Evolutionary conservation across 92 coral and sea anemone species (phyloP).

Genomic region (Muricea muricata): DNA sequence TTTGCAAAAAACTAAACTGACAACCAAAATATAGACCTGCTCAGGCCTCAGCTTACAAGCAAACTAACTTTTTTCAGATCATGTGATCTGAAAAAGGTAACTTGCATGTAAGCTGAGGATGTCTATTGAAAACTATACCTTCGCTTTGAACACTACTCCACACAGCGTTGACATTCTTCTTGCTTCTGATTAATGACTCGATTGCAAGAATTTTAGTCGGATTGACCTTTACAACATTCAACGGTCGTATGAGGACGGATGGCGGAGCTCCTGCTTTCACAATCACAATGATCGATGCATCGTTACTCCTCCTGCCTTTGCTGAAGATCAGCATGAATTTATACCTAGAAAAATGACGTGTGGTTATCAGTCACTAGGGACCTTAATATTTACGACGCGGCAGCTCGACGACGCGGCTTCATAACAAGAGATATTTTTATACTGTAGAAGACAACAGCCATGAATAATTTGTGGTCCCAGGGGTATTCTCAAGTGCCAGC

Average conservation of each 20-base stretch:
- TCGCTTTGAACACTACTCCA: slow-evolving; percentile 63
- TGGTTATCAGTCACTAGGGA: neutral
- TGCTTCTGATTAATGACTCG: slow-evolving; percentile 38
- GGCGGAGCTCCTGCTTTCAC: slow-evolving; percentile 78
- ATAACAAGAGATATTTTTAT: no score
- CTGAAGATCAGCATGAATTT: slow-evolving; percentile 61
- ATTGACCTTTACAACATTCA: slow-evolving; percentile 48
- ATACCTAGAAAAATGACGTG: slow-evolving; percentile 47
- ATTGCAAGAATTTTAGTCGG: slow-evolving; percentile 52
- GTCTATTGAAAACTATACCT: neutral
- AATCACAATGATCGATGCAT: slow-evolving; percentile 14
- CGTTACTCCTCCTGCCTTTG: slow-evolving; percentile 64
- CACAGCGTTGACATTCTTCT: slow-evolving; percentile 31
- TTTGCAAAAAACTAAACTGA: no score
- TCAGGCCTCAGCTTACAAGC: no score
- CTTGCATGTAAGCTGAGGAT: no score
- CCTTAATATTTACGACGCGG: no score
- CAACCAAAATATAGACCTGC: neutral
- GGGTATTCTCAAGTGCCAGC: no score
- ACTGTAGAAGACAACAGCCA: no score
- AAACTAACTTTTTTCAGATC: no score
- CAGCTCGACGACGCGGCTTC: no score
- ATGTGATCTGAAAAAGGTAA: no score
- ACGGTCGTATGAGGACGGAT: slow-evolving; percentile 37
- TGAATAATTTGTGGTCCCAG: no score